These are phyloP conservation scores for Kryptolebias ocellatus DNA, from an alignment of 2,797 vertebrate species.

Conservation along the genomic window DNA sequence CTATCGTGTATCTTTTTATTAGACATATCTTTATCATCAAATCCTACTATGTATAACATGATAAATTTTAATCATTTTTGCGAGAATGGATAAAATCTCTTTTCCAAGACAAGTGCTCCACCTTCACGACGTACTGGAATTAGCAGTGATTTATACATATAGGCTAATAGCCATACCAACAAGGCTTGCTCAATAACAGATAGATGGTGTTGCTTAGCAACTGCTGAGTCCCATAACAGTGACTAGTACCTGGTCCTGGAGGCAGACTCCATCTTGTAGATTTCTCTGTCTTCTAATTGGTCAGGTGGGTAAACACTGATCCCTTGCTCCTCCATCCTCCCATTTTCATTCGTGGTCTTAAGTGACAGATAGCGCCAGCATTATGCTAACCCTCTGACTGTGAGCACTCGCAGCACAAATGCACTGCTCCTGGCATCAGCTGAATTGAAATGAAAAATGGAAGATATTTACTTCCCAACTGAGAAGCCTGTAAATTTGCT, in stretches of 20 bases:
- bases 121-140: slow-evolving; percentile 62
- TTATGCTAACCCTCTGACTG: slow-evolving; percentile 68
- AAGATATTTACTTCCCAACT: slow-evolving; percentile 81
- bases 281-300: slow-evolving; percentile 81
- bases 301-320: slow-evolving; percentile 80
- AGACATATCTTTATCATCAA: slow-evolving; percentile 43
- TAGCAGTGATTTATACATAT: slow-evolving; percentile 75
- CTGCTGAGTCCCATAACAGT: slow-evolving; percentile 76
- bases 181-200: slow-evolving; percentile 81
- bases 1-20: slow-evolving; percentile 38
- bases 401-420: slow-evolving; percentile 54
- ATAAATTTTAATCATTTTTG: slow-evolving; percentile 25
- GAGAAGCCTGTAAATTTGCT: slow-evolving; percentile 80
- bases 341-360: slow-evolving; percentile 68
- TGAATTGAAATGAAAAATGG: slow-evolving; percentile 84
- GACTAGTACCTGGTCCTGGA: slow-evolving; percentile 76
- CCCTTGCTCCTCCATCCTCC: slow-evolving; percentile 61
- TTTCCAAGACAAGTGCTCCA: slow-evolving; percentile 26
- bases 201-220: slow-evolving; percentile 85
- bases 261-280: slow-evolving; percentile 78
- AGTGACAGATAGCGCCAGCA: slow-evolving; percentile 71
- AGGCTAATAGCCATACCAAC: slow-evolving; percentile 69
- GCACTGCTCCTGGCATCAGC: slow-evolving; percentile 65
- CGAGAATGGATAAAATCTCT: slow-evolving; percentile 47
- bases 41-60: slow-evolving; percentile 6